These are phyloP conservation scores for Acleris literana DNA, from an alignment of 2,888 invertebrate species.

Conservation along the genomic window DNA sequence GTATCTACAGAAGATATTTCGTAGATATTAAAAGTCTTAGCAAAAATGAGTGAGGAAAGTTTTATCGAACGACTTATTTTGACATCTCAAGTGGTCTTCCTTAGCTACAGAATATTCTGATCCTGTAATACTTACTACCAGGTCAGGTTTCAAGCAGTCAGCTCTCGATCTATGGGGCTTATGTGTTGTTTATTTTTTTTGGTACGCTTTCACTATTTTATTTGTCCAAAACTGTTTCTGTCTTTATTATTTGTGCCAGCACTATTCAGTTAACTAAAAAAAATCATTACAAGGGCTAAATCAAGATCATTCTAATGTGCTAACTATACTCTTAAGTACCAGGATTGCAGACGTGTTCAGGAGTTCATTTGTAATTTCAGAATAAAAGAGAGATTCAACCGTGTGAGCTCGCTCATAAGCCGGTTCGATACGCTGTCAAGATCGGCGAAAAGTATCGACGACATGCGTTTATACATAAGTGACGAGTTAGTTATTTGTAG, in stretches of 20 bases:
- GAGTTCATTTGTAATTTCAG: constrained; percentile 43
- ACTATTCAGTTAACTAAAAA: constrained; percentile 19
- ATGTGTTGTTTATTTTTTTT: background rate
- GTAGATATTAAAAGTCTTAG: too few relatives aligned
- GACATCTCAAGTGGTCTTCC: too few relatives aligned
- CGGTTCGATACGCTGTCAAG: constrained; percentile 46
- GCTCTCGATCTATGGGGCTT: background rate
- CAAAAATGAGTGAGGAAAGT: too few relatives aligned
- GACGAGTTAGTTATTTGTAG: constrained; percentile 48
- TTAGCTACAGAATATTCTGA: too few relatives aligned
- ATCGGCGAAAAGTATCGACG: constrained; percentile 42
- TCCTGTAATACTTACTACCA: too few relatives aligned
- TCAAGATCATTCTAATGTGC: constrained; percentile 33
- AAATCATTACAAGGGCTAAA: constrained; percentile 1
- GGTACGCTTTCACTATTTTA: background rate
- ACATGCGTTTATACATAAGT: constrained; percentile 33
- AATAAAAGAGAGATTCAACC: constrained; percentile 45
- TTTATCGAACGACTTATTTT: too few relatives aligned
- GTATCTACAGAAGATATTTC: too few relatives aligned
- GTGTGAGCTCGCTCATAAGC: constrained; percentile 52
- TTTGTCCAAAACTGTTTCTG: background rate
- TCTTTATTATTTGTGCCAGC: constrained; percentile 18
- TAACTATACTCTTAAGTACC: constrained; percentile 44
- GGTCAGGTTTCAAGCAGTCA: too few relatives aligned
- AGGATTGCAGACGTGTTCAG: constrained; percentile 36